Percentiles rank a stretch among this genome's conserved stretches.
phyloP scores from a whole-genome alignment of 2,888 invertebrate species.

The Malthinus flaveolus region DNA sequence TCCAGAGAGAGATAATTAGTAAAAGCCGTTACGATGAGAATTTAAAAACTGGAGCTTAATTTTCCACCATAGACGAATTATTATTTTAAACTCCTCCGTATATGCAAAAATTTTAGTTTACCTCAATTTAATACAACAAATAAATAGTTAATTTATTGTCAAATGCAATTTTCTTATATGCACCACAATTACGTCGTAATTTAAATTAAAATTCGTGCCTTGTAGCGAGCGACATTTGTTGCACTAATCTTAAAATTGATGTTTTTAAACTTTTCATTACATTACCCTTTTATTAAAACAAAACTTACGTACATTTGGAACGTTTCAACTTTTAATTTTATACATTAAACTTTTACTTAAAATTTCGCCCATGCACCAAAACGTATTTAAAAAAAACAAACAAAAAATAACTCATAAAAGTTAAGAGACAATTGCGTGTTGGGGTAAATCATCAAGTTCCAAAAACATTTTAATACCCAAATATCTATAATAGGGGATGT shows the following conservation, averaged over 20 bases:
- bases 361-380: neutral
- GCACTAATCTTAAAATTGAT: constrained; percentile 4
- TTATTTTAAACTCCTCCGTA: no score
- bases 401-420: neutral
- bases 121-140: no score
- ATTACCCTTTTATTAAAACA: no score
- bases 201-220: neutral
- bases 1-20: no score
- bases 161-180: no score
- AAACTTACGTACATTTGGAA: no score
- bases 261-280: neutral
- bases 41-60: no score
- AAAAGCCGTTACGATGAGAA: no score
- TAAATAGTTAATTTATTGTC: no score
- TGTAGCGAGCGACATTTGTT: constrained; percentile 1
- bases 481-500: constrained; percentile 27
- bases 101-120: no score
- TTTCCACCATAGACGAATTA: no score
- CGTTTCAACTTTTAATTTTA: neutral
- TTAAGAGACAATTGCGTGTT: constrained; percentile 31
- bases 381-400: neutral
- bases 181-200: no score
- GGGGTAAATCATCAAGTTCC: constrained; percentile 31
- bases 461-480: constrained; percentile 29
- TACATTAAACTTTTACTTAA: constrained; percentile 1